phyloP scores from a whole-genome alignment of 2,113 vertebrate species.

The Labeo rohita region DNA sequence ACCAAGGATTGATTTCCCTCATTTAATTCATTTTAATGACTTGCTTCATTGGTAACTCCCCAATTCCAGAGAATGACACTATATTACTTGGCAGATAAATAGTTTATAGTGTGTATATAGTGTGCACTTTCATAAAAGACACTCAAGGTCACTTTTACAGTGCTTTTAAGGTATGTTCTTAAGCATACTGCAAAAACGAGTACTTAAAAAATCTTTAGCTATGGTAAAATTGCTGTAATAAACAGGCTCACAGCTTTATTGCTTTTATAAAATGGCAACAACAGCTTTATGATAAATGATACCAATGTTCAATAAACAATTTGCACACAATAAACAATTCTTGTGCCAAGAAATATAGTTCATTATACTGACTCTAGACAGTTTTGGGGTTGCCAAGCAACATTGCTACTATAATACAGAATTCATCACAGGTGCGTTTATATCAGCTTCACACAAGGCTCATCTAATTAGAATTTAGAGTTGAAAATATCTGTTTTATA shows the following conservation, averaged over 20 bases:
- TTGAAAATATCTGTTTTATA: not conserved
- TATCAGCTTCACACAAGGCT: not conserved
- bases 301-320: constrained; percentile 8
- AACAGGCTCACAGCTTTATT: not conserved
- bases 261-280: not conserved
- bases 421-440: not conserved
- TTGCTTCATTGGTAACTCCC: not conserved
- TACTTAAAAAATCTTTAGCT: not conserved
- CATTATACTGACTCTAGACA: not conserved
- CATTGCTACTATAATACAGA: not conserved
- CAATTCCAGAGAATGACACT: not conserved
- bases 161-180: not conserved
- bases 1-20: not conserved
- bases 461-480: not conserved
- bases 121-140: not conserved
- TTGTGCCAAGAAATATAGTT: constrained; percentile 8
- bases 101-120: not conserved
- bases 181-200: not conserved
- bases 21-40: not conserved
- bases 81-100: not conserved
- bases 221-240: not conserved
- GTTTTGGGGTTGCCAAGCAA: constrained; percentile 23
- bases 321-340: not conserved
- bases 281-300: not conserved
- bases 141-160: not conserved